Percentiles rank a stretch among this genome's conserved stretches.
These are phyloP conservation scores for Watsonalla binaria DNA, from an alignment of 2,888 invertebrate genomes.

Conservation along the genomic window DNA sequence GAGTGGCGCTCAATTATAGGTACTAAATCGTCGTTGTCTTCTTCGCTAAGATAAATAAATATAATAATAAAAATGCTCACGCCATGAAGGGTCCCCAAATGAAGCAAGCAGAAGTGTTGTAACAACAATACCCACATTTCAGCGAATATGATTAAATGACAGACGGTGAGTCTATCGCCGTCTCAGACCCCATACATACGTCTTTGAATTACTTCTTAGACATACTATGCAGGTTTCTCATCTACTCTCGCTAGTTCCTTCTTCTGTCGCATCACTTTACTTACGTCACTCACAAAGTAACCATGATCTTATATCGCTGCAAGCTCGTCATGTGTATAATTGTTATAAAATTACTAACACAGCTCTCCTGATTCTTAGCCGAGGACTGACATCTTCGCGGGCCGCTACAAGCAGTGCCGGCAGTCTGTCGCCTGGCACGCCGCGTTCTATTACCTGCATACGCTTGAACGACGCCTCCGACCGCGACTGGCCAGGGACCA, in stretches of 20 bases:
- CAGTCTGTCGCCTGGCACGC: conserved; percentile 43
- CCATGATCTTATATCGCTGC: neutral
- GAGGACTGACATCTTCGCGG: conserved; percentile 51
- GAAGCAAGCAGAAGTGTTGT: too few relatives aligned
- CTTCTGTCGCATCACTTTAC: too few relatives aligned
- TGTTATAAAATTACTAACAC: conserved; percentile 45
- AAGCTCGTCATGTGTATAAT: too few relatives aligned
- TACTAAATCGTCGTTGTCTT: conserved; percentile 84
- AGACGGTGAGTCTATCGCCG: too few relatives aligned
- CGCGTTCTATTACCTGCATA: conserved; percentile 43
- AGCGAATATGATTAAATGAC: too few relatives aligned
- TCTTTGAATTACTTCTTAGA: too few relatives aligned
- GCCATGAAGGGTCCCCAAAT: neutral
- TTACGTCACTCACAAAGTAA: too few relatives aligned
- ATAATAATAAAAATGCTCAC: neutral
- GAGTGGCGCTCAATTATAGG: conserved; percentile 78
- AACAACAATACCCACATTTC: too few relatives aligned
- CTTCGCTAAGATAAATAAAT: conserved; percentile 67
- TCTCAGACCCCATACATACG: too few relatives aligned
- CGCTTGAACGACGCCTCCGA: conserved; percentile 53
- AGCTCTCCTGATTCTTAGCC: conserved; percentile 57
- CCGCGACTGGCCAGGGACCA: conserved; percentile 53
- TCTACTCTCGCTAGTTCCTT: too few relatives aligned
- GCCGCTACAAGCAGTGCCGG: conserved; percentile 52
- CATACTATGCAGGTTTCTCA: too few relatives aligned